Percentiles rank a stretch among this genome's conserved stretches.
Conservation (phyloP, 2,797 vertebrate genomes). For the Malurus splendens region DNA sequence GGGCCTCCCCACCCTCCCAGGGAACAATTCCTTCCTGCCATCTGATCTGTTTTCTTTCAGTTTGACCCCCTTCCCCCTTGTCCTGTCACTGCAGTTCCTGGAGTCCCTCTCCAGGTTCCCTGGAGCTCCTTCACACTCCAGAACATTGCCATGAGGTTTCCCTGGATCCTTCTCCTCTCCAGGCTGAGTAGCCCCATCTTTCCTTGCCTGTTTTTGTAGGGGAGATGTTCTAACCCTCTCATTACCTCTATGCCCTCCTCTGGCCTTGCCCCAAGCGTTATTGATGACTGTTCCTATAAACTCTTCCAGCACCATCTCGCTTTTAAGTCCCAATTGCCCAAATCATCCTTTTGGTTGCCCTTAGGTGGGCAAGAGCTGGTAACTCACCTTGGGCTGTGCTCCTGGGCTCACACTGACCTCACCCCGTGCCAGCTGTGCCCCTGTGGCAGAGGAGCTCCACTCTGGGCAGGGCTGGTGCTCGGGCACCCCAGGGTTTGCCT, state of each 20-base stretch:
- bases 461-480: fast-evolving
- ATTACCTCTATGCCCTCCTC: background rate
- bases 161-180: background rate
- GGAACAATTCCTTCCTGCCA: background rate
- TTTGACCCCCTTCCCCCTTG: background rate
- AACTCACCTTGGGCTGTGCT: background rate
- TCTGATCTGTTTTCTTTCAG: background rate
- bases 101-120: background rate
- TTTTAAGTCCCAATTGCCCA: background rate
- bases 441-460: fast-evolving
- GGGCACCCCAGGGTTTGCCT: background rate
- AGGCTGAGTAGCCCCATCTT: background rate
- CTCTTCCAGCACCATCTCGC: background rate
- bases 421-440: fast-evolving
- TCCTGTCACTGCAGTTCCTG: background rate
- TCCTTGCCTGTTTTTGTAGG: background rate
- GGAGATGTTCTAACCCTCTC: background rate
- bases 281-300: background rate
- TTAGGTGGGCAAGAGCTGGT: fast-evolving
- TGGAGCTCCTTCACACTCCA: background rate
- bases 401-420: fast-evolving
- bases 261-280: background rate
- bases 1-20: background rate
- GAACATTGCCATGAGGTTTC: background rate
- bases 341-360: background rate